A percentile compares a stretch with the other conserved stretches of the same genome.
Conservation (phyloP, 2,797 vertebrate genomes). For the Diplodus puntazzo region DNA sequence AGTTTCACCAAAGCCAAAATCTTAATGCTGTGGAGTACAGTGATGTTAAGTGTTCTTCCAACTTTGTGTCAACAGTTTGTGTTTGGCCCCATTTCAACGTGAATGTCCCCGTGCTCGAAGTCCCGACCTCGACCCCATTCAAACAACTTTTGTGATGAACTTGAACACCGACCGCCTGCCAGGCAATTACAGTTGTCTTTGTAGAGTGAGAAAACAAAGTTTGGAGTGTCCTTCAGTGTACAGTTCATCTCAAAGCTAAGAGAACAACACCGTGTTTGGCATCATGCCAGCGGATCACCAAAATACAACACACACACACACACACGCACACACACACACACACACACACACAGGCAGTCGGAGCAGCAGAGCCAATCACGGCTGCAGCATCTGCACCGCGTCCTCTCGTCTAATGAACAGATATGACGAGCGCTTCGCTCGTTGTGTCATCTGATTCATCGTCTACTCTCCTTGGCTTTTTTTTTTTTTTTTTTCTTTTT, state of each 20-base stretch:
- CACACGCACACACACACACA: constrained; percentile 15
- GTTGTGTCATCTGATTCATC: constrained; percentile 44
- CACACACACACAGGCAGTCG: not conserved
- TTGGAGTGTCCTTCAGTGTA: constrained; percentile 32
- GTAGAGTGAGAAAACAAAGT: not conserved
- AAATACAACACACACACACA: constrained; percentile 16
- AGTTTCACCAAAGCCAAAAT: too few relatives aligned
- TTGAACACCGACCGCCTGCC: accelerated
- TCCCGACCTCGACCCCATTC: not conserved
- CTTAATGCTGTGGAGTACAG: too few relatives aligned
- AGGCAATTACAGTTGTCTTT: constrained; percentile 24
- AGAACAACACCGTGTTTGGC: constrained; percentile 27
- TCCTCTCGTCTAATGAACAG: constrained; percentile 41
- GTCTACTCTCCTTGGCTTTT: constrained; percentile 34
- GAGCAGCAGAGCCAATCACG: constrained; percentile 42
- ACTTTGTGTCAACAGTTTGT: too few relatives aligned
- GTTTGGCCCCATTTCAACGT: too few relatives aligned
- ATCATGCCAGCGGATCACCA: constrained; percentile 9
- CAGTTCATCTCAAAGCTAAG: constrained; percentile 3
- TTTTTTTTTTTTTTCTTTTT: not conserved
- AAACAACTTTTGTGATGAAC: not conserved
- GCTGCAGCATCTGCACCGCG: constrained; percentile 30
- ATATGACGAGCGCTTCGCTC: constrained; percentile 47
- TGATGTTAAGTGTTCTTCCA: too few relatives aligned
- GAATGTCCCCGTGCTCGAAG: too few relatives aligned